Conservation (phyloP, 2,113 vertebrate genomes). For the Oxyura jamaicensis region DNA sequence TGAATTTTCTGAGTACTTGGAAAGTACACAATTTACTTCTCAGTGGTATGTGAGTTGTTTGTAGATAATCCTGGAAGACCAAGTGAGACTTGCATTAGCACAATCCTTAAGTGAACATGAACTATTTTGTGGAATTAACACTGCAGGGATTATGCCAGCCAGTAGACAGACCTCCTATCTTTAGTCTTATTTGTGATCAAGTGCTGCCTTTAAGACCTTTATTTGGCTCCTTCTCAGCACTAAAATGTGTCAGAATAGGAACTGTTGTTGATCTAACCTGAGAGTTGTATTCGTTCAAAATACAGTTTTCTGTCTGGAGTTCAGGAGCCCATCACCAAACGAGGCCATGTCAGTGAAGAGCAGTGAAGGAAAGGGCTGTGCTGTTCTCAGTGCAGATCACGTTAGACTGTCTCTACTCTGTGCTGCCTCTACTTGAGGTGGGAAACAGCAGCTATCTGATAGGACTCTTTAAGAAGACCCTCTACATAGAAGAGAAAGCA, state of each 20-base stretch:
- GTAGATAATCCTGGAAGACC: background rate
- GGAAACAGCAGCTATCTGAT: fast-evolving
- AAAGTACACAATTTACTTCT: background rate
- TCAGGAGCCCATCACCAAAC: background rate
- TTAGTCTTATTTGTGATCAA: background rate
- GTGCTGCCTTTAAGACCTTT: background rate
- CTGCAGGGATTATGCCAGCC: background rate
- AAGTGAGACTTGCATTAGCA: background rate
- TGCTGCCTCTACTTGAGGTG: fast-evolving
- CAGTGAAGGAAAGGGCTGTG: background rate
- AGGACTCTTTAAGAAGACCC: background rate
- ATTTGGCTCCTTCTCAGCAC: background rate
- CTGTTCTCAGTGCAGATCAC: background rate
- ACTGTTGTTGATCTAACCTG: background rate
- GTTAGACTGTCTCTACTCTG: background rate
- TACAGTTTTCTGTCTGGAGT: background rate
- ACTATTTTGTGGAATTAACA: background rate
- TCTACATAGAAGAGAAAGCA: background rate
- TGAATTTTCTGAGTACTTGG: background rate
- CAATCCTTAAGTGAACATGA: background rate
- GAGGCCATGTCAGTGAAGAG: fast-evolving
- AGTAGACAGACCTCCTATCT: background rate
- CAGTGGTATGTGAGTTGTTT: background rate
- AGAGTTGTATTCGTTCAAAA: background rate
- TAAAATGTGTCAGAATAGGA: background rate